Conservation (phyloP, 2,888 invertebrate genomes). For the Plagodis dolabraria region DNA sequence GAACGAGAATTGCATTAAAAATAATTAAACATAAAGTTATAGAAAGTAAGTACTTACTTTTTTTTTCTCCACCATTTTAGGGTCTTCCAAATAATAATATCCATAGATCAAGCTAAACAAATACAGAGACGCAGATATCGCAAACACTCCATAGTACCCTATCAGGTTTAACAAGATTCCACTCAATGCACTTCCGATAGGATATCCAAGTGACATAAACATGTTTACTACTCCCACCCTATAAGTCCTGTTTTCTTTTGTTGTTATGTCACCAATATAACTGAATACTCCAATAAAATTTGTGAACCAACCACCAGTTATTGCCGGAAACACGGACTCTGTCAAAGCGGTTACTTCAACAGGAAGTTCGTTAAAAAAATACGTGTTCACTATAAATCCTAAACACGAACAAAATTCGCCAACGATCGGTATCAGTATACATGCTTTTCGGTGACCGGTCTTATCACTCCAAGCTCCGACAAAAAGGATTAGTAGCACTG, state of each 20-base stretch:
- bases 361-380: conserved; percentile 90
- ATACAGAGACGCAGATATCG: conserved; percentile 89
- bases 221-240: conserved; percentile 94
- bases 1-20: neutral
- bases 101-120: conserved; percentile 90
- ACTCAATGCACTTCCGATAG: conserved; percentile 93
- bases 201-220: conserved; percentile 93
- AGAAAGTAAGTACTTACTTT: conserved; percentile 19
- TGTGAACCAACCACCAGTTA: conserved; percentile 94
- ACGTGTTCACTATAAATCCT: conserved; percentile 91
- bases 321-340: conserved; percentile 91
- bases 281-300: conserved; percentile 95
- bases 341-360: conserved; percentile 92
- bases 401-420: conserved; percentile 92
- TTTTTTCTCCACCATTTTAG: conserved; percentile 60
- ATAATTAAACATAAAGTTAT: too few species aligned
- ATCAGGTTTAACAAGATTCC: conserved; percentile 89
- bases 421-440: conserved; percentile 91
- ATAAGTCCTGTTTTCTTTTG: conserved; percentile 91
- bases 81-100: conserved; percentile 88
- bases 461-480: conserved; percentile 92
- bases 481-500: conserved; percentile 92
- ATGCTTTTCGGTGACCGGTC: conserved; percentile 89
- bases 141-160: conserved; percentile 93
- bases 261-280: conserved; percentile 94